Evolutionary conservation across 2,113 vertebrate genomes (phyloP).

Genomic region (Pelmatolapia mariae): DNA sequence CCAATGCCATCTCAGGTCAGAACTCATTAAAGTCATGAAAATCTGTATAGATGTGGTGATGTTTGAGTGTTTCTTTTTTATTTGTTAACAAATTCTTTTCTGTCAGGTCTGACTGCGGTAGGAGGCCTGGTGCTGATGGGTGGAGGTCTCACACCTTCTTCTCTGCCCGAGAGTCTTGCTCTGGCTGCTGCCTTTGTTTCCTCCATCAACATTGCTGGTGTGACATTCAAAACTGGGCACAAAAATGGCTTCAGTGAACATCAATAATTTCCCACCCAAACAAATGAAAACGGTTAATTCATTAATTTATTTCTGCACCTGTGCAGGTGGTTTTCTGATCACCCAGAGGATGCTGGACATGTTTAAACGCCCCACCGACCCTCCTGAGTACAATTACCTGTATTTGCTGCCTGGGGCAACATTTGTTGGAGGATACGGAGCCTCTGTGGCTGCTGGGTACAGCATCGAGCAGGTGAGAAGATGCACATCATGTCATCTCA

Average conservation of each 20-base stretch:
- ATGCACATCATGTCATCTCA: too few species aligned
- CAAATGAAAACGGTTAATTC: not conserved
- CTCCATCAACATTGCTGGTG: conserved; percentile 78
- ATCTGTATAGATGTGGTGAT: not conserved
- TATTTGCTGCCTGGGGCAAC: conserved; percentile 62
- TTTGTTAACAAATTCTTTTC: not conserved
- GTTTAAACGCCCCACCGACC: conserved; percentile 75
- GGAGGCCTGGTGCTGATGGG: conserved; percentile 80
- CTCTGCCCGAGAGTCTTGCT: conserved; percentile 69
- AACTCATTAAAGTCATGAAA: not conserved
- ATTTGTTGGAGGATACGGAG: conserved; percentile 69
- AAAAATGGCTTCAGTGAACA: not conserved
- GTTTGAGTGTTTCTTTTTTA: not conserved
- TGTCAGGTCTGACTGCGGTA: conserved; percentile 75
- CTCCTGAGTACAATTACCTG: conserved; percentile 72
- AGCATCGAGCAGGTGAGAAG: conserved; percentile 64
- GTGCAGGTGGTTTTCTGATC: conserved; percentile 72
- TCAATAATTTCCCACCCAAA: not conserved
- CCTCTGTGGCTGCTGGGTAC: conserved; percentile 51
- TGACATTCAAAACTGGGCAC: not conserved
- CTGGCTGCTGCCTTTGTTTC: conserved; percentile 78
- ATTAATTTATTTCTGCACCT: not conserved
- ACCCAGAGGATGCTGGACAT: conserved; percentile 74
- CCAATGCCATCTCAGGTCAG: conserved; percentile 96
- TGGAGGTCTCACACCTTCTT: conserved; percentile 71